These are phyloP conservation scores for Numida meleagris DNA, from an alignment of 2,113 vertebrate genomes.

Conservation along the genomic window DNA sequence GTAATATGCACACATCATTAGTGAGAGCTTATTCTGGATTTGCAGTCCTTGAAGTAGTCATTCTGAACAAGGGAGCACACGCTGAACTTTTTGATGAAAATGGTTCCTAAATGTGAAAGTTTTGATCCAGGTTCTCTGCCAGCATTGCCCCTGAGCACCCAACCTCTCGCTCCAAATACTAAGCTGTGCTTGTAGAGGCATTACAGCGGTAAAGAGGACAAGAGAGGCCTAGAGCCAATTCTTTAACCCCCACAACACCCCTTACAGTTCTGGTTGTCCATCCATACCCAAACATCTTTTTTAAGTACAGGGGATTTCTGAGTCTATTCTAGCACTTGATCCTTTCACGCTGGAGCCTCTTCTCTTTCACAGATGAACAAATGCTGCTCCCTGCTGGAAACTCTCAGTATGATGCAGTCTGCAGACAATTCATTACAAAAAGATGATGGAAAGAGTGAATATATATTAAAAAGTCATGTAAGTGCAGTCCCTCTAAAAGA, in stretches of 20 bases:
- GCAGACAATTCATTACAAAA: not conserved
- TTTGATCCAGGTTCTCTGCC: not conserved
- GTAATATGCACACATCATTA: not conserved
- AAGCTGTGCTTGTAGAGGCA: not conserved
- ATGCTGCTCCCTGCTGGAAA: slow-evolving; percentile 72
- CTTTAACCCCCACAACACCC: not conserved
- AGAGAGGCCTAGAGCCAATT: not conserved
- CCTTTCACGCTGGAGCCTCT: not conserved
- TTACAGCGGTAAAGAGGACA: not conserved
- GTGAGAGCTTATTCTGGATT: not conserved
- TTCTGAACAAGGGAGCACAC: not conserved
- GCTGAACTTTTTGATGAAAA: not conserved
- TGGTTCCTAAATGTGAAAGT: not conserved
- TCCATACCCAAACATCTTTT: not conserved
- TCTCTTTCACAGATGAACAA: slow-evolving; percentile 27
- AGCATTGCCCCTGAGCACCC: not conserved
- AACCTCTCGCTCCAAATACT: not conserved
- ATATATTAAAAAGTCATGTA: not conserved
- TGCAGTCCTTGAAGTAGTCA: not conserved
- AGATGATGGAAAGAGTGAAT: not conserved
- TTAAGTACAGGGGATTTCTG: not conserved
- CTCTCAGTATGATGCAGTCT: not conserved
- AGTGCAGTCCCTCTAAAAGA: not conserved
- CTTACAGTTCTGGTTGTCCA: not conserved
- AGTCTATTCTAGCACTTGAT: not conserved